Evolutionary conservation across 1,140 invertebrate species (phyloP), one percentile per base, ranked within the genome.

Genomic region (Cyphomyrmex costatus): DNA sequence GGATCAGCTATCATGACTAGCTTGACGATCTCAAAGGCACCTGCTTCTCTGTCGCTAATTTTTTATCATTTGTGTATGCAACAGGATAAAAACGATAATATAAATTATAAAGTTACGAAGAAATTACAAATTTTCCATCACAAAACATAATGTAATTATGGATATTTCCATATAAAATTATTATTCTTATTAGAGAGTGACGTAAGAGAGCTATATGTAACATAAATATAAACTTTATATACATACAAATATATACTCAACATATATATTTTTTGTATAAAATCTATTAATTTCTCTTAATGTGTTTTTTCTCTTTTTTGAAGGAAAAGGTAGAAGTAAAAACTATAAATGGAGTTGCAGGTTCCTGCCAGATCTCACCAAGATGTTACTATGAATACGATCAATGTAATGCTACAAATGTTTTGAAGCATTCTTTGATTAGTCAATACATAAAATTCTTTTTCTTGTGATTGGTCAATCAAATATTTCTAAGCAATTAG

Each of bases 1-100:
- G 71, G 84, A 92, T 92, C 79, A 84, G 76, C 78, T 88, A 63
- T 88, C 88, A 89, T 80, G 88, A 92, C 84, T 92, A 92, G 88
- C 86, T 91, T 89, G 71, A 90, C 80, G 84, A 92, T 90, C 73
- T 80, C 30, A 85, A 88, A 91, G 89, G 86, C 89, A 89, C 86
- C 89, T 89, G 77, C 86, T 79, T 77, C 71, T 77, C 61, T 87
- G 49, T 56, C 16, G 3, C 14, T 73, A 83, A 74, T 49, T 30
- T 61, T 61, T 46, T 16, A 30, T 56, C 36, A 56, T 19, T 7
- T 71, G 21, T 27, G 24, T 27, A 56, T 19, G 61, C 10, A 53
- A 51, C 16, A 27, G 21, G 8, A 82, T 46, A 16, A 58, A 19
- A 5, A 56, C 46, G 60, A 36, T 46, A 30, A 73, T n/a, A 30